Evolutionary conservation across 2,113 vertebrate genomes (phyloP), one percentile per base, ranked within the genome.

Genomic region (Corythoichthys haematopterus): DNA sequence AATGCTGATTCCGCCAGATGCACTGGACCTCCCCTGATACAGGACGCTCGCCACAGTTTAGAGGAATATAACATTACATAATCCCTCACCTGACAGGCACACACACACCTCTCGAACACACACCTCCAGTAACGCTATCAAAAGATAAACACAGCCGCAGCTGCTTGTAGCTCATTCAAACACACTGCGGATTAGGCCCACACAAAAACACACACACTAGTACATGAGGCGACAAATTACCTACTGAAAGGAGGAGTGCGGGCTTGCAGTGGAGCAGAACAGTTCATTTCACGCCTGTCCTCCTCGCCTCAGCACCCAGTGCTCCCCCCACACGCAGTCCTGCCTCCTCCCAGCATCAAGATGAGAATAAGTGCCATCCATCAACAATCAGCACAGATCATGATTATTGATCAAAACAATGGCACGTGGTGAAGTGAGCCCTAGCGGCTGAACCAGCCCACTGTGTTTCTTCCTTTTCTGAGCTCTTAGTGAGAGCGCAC

Each of bases 251-350:
- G 93, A 95, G 94, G 92, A 95, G 94, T 93, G 91, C 92, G 90
- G 89, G 90, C 85, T 92, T 85, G 92, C 96, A 93, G 91, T 93
- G 94, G 93, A 94, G 95, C 94, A 94, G 94, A 98, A 98, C 95
- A 97, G 95, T 97, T 98, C 94, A 98, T 98, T 99, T 98, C 96
- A 97, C 93, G 95, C 94, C 92, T 98, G 95, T 96, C 97, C 95
- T 95, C 93, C 90, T 91, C 84, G 89, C 89, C 92, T 93, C 94
- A 93, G 92, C 82, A 73, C 80, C 86, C 83, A 57, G 55, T 59
- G 60, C 75, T 69, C 47, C 71, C 62, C 47, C 46, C 7, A 64
- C 37, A 69, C 65, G 33, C 57, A 4, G 45, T 40, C 56, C 64
- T 35, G 11, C 47, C 76, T 68, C 74, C 75, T 52, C 45, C 65